Conservation (phyloP, 2,888 invertebrate species). For the Aleiodes alternator region DNA sequence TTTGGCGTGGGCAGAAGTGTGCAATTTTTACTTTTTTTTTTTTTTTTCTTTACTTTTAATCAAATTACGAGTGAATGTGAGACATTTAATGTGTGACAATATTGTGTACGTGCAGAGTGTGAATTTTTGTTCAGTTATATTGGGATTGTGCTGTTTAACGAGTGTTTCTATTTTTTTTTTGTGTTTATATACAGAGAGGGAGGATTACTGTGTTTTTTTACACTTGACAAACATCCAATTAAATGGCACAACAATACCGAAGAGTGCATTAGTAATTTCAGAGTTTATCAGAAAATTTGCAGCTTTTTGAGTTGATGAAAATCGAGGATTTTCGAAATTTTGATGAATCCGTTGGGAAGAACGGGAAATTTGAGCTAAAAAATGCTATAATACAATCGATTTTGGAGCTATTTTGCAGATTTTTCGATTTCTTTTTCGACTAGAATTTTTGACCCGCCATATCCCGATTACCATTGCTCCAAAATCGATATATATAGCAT, state of each 20-base stretch:
- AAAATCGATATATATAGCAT: too few relatives aligned
- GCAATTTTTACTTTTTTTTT: slow-evolving; percentile 7
- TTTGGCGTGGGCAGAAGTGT: slow-evolving; percentile 31
- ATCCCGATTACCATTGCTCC: too few relatives aligned
- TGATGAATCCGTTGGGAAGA: neutral
- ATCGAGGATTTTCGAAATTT: neutral
- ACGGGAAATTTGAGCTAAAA: too few relatives aligned
- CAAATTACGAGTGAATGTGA: slow-evolving; percentile 16
- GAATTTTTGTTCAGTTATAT: slow-evolving; percentile 27
- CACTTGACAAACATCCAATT: slow-evolving; percentile 71
- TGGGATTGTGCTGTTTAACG: slow-evolving; percentile 44
- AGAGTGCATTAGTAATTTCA: slow-evolving; percentile 66
- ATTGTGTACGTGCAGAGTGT: slow-evolving; percentile 29
- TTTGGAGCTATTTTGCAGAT: too few relatives aligned
- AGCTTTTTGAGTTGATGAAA: neutral
- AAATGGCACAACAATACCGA: slow-evolving; percentile 70
- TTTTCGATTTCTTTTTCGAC: too few relatives aligned
- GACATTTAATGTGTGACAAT: slow-evolving; percentile 25
- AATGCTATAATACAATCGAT: too few relatives aligned
- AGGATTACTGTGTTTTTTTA: slow-evolving; percentile 57
- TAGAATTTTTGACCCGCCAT: too few relatives aligned
- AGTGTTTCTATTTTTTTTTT: slow-evolving; percentile 29
- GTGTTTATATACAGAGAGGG: neutral
- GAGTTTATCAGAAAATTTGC: neutral
- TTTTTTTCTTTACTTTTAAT: neutral